A percentile compares a stretch with the other conserved stretches of the same genome.
phyloP scores from a whole-genome alignment of 2,797 vertebrate species.

The Nannoperca australis region DNA sequence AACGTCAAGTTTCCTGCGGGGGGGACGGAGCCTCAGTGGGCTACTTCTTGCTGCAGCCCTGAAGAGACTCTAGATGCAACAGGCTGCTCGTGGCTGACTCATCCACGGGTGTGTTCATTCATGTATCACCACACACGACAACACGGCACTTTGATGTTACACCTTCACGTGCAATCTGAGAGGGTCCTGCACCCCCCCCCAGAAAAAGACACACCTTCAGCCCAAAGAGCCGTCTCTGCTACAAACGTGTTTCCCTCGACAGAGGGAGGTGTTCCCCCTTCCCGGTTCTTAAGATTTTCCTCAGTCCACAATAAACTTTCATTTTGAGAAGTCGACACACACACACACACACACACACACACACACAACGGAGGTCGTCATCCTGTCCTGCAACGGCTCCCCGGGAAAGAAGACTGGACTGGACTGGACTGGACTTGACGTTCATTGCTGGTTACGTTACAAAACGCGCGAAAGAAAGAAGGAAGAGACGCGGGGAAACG shows the following conservation, averaged over 20 bases:
- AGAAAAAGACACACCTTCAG: conserved; percentile 45
- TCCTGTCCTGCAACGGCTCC: conserved; percentile 51
- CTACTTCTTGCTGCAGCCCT: conserved; percentile 11
- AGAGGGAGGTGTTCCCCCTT: conserved; percentile 80
- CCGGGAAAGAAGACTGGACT: conserved; percentile 39
- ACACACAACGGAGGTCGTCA: conserved; percentile 49
- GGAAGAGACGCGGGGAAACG: conserved; percentile 32
- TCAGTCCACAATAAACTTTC: conserved; percentile 80
- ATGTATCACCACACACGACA: background rate
- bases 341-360: conserved; percentile 5
- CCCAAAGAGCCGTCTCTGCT: conserved; percentile 37
- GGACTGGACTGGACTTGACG: conserved; percentile 13
- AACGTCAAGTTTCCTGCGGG: background rate
- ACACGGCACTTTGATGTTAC: background rate
- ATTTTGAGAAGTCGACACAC: conserved; percentile 74
- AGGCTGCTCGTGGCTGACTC: background rate
- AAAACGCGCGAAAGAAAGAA: conserved; percentile 30
- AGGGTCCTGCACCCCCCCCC: background rate
- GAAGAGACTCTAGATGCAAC: background rate
- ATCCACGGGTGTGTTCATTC: background rate
- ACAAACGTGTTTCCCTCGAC: conserved; percentile 68
- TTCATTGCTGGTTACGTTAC: conserved; percentile 9
- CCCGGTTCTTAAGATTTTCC: conserved; percentile 66
- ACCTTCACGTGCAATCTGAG: background rate
- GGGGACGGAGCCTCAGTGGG: no score